Base-by-base conservation (phyloP, 2,113 vertebrate species). In the Dasyurus viverrinus region DNA sequence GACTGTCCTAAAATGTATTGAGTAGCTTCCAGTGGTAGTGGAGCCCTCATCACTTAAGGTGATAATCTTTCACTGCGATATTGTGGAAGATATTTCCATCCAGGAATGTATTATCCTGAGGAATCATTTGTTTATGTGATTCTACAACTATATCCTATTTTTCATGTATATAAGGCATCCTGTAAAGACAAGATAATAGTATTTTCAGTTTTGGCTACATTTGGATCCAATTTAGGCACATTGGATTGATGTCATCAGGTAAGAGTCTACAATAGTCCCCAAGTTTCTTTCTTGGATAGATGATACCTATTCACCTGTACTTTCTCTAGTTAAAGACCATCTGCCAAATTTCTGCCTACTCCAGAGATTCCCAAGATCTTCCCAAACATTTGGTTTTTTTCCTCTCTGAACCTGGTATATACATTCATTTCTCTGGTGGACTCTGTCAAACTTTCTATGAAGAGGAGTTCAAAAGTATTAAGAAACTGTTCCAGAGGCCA, bases 291-390 rank as follows among this genome's bases (percentile, higher is more conserved):
- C 50, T 23, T 47, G 60, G 93, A 54, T 27, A 92, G 48, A 19
- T 0, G 1, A 0, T 84, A 53, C 23, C n/a, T 42, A 0, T 2
- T 19, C n/a, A 3, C 4, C 36, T 90, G 23, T 11, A 47, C 14
- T 46, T 36, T 1, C 27, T 50, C 27, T 9, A 1, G 1, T 14
- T 1, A 68, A 36, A 8, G 0, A 14, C 12, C 26, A 12, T 8
- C 8, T 42, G 9, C 48, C 46, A 93, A 23, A 8, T 2, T 90
- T 90, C 48, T 57, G 26, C 93, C 36, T 47, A 14, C 36, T 19
- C 93, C 0, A 0, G 54, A 92, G 47, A 60, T 90, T 3, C 36
- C 36, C 7, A 16, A 76, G 60, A 76, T 76, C 36, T 76, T 76
- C 36, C 36, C 36, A 76, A n/a, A 76, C 50, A 52, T 52, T 52